phyloP scores from a whole-genome alignment of 2,888 invertebrate genomes.

The Cistogaster globosa region DNA sequence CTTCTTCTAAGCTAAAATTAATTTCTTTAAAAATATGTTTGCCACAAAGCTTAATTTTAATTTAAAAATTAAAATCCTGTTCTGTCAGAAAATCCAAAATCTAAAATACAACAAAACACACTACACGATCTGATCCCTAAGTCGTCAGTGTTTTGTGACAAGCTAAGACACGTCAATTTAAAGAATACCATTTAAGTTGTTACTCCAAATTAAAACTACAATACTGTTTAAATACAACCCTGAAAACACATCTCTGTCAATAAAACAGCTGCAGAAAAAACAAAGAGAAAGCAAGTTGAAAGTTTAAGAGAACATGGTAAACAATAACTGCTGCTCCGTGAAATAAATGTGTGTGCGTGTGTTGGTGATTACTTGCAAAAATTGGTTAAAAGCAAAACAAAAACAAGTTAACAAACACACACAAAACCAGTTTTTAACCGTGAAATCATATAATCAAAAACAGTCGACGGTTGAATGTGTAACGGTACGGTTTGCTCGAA shows the following conservation, averaged over 20 bases:
- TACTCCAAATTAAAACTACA: too few species aligned
- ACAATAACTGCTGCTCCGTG: conserved; percentile 16
- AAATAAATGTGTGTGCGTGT: not conserved
- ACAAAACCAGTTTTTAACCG: conserved; percentile 66
- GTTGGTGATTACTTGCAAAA: conserved; percentile 55
- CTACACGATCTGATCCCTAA: too few species aligned
- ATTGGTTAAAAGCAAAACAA: conserved; percentile 64
- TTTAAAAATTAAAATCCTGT: too few species aligned
- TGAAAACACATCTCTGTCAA: conserved; percentile 33
- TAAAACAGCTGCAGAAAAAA: conserved; percentile 60
- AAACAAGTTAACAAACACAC: conserved; percentile 68
- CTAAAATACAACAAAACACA: too few species aligned
- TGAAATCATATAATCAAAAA: conserved; percentile 57
- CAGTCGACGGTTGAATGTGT: conserved; percentile 72
- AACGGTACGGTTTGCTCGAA: conserved; percentile 69
- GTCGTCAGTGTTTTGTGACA: too few species aligned
- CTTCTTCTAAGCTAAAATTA: too few species aligned
- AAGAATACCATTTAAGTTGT: too few species aligned
- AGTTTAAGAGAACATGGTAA: conserved; percentile 45
- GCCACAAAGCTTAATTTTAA: too few species aligned
- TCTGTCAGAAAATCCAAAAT: too few species aligned
- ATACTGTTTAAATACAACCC: conserved; percentile 33
- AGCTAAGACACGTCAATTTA: too few species aligned
- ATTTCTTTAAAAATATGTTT: too few species aligned
- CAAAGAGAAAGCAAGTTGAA: conserved; percentile 53